Evolutionary conservation across 37 sponge, comb jelly and placozoan species (phyloP).

Genomic region (Ianthella basta): DNA sequence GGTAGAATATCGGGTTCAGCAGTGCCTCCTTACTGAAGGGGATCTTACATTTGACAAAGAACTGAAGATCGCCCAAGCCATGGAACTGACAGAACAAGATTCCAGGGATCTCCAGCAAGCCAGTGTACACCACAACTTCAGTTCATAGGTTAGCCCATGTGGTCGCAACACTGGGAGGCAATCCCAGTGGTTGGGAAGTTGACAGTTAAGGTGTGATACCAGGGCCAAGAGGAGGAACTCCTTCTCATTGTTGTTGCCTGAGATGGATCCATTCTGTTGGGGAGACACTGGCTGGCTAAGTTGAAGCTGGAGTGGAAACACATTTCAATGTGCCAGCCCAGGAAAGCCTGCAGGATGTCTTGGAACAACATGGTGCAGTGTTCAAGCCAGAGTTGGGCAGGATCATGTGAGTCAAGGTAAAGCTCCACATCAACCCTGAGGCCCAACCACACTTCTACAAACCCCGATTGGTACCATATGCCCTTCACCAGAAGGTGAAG

Average conservation of each 20-base stretch:
- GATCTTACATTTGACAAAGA: no score
- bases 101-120: no score
- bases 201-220: slow-evolving; percentile 12
- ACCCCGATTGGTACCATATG: no score
- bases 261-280: slow-evolving; percentile 33
- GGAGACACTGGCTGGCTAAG: slow-evolving; percentile 3
- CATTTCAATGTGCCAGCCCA: not conserved
- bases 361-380: not conserved
- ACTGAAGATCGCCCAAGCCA: no score
- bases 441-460: no score
- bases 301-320: slow-evolving; percentile 34
- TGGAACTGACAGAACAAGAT: no score
- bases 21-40: no score
- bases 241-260: slow-evolving; percentile 28
- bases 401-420: not conserved
- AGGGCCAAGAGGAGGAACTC: not conserved
- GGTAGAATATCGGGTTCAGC: no score
- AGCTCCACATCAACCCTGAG: not conserved
- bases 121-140: no score
- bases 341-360: not conserved
- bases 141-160: no score
- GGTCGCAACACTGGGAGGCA: not conserved
- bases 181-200: slow-evolving; percentile 32
- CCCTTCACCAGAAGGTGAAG: no score
- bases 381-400: not conserved